Base-by-base conservation (phyloP, 1,140 invertebrate genomes). In the Nasonia vitripennis region DNA sequence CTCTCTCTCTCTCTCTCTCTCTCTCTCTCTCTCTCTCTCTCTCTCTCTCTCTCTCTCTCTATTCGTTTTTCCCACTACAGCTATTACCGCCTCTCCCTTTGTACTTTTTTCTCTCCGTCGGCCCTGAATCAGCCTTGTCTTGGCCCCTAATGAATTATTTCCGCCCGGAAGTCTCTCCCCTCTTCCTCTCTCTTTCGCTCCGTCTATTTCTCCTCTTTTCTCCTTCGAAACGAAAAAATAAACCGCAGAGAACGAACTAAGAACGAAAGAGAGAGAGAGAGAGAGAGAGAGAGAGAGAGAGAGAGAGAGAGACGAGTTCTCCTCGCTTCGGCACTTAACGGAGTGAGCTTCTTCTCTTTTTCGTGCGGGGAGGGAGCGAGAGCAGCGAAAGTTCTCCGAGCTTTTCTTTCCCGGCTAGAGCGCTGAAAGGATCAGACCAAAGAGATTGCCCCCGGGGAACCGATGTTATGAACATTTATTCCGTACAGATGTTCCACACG, bases 81-180 rank as follows among this genome's bases (percentile, higher is more conserved):
- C 20, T 67, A 45, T 81, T 55, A 20, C 45, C 70, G 31, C 68
- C 41, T 78, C 55, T 83, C 70, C 48, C 23, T 48, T 31, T 70
- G 45, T 78, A 77, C 11, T 62, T 55, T 71, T n/a, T 71, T 67
- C 9, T 7, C 68, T 27, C 20, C 20, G 17, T 48, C 79, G 7
- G 27, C 23, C 71, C 73, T 20, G 55, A 81, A 81, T 34, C 45
- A 73, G 45, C 37, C 85, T 83, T 78, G 85, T 86, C 75, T 70
- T 45, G 45, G 68, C 12, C 48, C 41, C 68, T 86, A 86, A 86
- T 86, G 86, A 87, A 88, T 88, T 87, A 88, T 87, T 87, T 86
- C 85, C 85, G 75, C 34, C 1, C 75, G 81, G 75, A 83, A 83
- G 62, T 73, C 81, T 34, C 71, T 9, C 55, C 55, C 55, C 5